Percentiles rank a stretch among this genome's conserved stretches.
These are phyloP conservation scores for Edolisoma coerulescens DNA, from an alignment of 2,113 vertebrate species.

Conservation along the genomic window DNA sequence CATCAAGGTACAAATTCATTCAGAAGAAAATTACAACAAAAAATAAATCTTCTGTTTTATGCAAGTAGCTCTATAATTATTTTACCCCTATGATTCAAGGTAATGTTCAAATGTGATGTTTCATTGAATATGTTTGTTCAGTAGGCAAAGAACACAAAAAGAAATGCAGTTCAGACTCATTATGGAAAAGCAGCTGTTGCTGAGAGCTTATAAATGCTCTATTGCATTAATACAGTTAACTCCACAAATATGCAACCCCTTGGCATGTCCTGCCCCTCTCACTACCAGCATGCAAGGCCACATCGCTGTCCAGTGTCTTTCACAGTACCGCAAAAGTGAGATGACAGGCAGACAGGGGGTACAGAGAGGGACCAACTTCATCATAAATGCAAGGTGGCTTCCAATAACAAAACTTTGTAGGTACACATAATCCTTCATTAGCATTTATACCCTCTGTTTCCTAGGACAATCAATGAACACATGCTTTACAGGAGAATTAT, in stretches of 20 bases:
- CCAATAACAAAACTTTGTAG: neutral
- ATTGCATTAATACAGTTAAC: neutral
- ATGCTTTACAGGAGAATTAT: neutral
- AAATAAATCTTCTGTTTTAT: neutral
- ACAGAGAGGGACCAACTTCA: neutral
- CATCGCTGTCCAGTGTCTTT: neutral
- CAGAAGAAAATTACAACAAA: neutral
- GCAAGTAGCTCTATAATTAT: neutral
- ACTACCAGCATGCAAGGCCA: neutral
- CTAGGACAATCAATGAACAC: neutral
- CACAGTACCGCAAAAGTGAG: neutral
- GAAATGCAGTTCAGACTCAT: neutral
- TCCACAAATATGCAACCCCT: neutral
- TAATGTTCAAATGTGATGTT: neutral
- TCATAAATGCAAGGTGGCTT: neutral
- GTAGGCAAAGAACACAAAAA: neutral
- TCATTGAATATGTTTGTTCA: neutral
- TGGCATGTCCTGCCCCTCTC: neutral
- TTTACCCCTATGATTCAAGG: neutral
- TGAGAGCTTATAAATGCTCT: neutral
- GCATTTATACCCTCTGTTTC: conserved; percentile 2
- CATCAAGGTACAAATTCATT: neutral
- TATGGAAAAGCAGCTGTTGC: neutral
- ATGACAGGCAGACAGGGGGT: neutral
- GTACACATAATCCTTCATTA: conserved; percentile 36